phyloP scores from a whole-genome alignment of 2,888 invertebrate species.

The Pollenia amentaria region DNA sequence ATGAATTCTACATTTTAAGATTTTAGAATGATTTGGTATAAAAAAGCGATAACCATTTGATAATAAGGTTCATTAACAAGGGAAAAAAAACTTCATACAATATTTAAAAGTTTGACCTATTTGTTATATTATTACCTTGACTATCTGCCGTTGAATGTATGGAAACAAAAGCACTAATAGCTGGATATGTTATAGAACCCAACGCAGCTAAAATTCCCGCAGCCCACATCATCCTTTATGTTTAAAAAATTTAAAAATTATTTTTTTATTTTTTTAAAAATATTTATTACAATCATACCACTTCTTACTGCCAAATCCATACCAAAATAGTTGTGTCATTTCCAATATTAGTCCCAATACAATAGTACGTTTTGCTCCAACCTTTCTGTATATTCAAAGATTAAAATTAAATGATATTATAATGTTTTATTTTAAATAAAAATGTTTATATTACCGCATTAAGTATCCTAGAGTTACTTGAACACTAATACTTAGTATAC shows the following conservation, averaged over 20 bases:
- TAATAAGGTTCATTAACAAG: not conserved
- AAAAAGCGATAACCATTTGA: too few relatives aligned
- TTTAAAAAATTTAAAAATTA: constrained; percentile 56
- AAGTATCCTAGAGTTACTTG: constrained; percentile 94
- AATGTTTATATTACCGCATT: constrained; percentile 86
- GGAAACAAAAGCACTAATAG: constrained; percentile 99
- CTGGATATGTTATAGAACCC: constrained; percentile 98
- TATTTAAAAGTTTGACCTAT: too few relatives aligned
- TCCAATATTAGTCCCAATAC: constrained; percentile 98
- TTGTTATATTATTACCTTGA: constrained; percentile 88
- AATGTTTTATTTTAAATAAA: not conserved
- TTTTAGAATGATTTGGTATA: too few relatives aligned
- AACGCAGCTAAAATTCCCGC: constrained; percentile 98
- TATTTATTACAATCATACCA: constrained; percentile 87
- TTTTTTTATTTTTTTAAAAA: not conserved
- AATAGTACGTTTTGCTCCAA: constrained; percentile 98
- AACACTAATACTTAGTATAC: constrained; percentile 97
- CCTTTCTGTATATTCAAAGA: constrained; percentile 79
- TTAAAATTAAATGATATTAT: not conserved
- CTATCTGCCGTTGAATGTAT: constrained; percentile 99
- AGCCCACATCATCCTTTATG: constrained; percentile 98
- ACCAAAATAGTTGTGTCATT: constrained; percentile 98
- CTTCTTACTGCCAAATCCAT: constrained; percentile 97
- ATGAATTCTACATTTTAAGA: too few relatives aligned
- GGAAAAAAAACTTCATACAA: constrained; percentile 1